A percentile compares a stretch with the other conserved stretches of the same genome.
Evolutionary conservation across 2,888 invertebrate genomes (phyloP).

Genomic region (Apoda limacodes): DNA sequence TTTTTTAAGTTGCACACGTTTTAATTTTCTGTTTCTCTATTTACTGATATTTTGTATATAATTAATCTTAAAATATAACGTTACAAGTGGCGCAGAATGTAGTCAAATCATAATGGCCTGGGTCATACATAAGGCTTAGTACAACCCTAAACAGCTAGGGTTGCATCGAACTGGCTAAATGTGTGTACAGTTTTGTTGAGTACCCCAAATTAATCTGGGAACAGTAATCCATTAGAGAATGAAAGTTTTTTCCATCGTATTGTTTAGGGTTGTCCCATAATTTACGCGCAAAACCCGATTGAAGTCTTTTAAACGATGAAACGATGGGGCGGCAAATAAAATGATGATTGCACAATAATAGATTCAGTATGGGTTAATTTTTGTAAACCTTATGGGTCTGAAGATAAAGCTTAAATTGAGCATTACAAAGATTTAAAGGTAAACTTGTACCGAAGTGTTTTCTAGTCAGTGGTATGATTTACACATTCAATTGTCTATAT

Average conservation of each 20-base stretch:
- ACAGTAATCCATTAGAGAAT: constrained; percentile 67
- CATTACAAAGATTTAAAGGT: constrained; percentile 8
- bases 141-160: constrained; percentile 28
- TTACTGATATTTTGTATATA: too few species aligned
- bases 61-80: too few species aligned
- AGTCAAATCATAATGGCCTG: too few species aligned
- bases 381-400: constrained; percentile 16
- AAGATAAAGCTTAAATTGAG: constrained; percentile 23
- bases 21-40: too few species aligned
- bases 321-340: constrained; percentile 57
- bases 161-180: constrained; percentile 43
- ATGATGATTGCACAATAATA: constrained; percentile 21
- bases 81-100: too few species aligned
- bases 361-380: constrained; percentile 3
- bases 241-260: constrained; percentile 49
- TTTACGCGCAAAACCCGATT: constrained; percentile 62
- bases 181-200: constrained; percentile 56
- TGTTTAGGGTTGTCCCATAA: constrained; percentile 64
- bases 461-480: constrained; percentile 66
- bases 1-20: too few species aligned
- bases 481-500: constrained; percentile 61
- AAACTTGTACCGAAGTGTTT: constrained; percentile 39
- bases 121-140: too few species aligned
- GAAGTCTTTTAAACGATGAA: constrained; percentile 58
- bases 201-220: constrained; percentile 68